Evolutionary conservation across 2,113 vertebrate species (phyloP).

Genomic region (Amphiprion ocellaris): DNA sequence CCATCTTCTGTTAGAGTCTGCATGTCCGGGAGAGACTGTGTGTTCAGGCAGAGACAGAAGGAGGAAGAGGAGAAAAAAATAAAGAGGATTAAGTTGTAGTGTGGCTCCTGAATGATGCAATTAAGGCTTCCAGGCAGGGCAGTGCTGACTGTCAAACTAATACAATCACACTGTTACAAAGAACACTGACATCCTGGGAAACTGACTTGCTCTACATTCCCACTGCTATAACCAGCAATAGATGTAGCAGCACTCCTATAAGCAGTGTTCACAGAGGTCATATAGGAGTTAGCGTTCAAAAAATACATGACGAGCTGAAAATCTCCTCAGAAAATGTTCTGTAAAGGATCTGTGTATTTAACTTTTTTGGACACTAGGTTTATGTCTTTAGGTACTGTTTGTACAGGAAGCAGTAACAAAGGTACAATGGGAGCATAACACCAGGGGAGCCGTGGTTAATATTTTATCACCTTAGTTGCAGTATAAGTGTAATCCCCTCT

Average conservation of each 20-base stretch:
- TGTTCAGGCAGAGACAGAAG: neutral
- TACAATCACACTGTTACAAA: constrained; percentile 35
- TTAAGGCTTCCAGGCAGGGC: constrained; percentile 41
- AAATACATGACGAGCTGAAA: neutral
- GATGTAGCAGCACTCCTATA: neutral
- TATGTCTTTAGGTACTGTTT: neutral
- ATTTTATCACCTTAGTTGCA: neutral
- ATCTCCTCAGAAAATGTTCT: too few species aligned
- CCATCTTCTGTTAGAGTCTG: constrained; percentile 94
- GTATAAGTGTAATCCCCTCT: constrained; percentile 24
- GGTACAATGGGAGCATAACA: neutral
- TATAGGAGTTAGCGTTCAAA: neutral
- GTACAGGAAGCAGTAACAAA: neutral
- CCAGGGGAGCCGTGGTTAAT: neutral
- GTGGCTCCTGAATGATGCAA: constrained; percentile 35
- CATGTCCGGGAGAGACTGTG: constrained; percentile 94
- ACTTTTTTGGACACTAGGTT: too few species aligned
- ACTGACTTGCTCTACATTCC: constrained; percentile 10
- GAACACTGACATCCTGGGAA: constrained; percentile 47
- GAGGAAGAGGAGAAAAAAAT: neutral
- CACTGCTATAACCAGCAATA: constrained; percentile 8
- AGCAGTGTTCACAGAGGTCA: neutral
- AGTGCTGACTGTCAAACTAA: constrained; percentile 46
- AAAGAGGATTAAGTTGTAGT: constrained; percentile 17
- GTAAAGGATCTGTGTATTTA: neutral